Conservation (phyloP, 2,888 invertebrate genomes). For the Cheilosia scutellata region DNA sequence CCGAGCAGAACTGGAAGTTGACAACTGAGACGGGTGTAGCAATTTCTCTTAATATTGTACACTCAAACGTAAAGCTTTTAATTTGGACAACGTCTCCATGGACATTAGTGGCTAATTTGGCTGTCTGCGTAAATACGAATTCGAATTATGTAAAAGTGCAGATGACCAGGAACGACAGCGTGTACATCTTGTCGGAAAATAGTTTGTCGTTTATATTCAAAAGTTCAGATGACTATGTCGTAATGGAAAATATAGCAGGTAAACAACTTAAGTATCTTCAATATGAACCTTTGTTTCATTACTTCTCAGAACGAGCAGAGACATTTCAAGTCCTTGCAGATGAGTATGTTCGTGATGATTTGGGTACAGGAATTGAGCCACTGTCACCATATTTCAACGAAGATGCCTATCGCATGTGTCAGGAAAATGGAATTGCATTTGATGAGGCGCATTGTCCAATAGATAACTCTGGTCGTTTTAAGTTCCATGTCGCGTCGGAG, state of each 20-base stretch:
- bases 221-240: slow-evolving; percentile 89
- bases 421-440: slow-evolving; percentile 91
- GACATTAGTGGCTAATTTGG: slow-evolving; percentile 97
- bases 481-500: slow-evolving; percentile 89
- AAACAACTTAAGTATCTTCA: slow-evolving; percentile 89
- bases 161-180: slow-evolving; percentile 83
- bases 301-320: slow-evolving; percentile 84
- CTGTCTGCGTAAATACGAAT: slow-evolving; percentile 95
- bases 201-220: slow-evolving; percentile 91
- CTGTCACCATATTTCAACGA: slow-evolving; percentile 99
- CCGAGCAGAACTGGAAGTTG: slow-evolving; percentile 98
- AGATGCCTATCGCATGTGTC: slow-evolving; percentile 94
- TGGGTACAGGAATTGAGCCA: slow-evolving; percentile 97
- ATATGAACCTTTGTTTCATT: slow-evolving; percentile 92
- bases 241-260: slow-evolving; percentile 91
- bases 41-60: slow-evolving; percentile 92
- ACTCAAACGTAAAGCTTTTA: slow-evolving; percentile 56
- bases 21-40: slow-evolving; percentile 96
- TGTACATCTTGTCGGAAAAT: slow-evolving; percentile 91
- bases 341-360: slow-evolving; percentile 95
- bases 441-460: slow-evolving; percentile 95
- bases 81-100: slow-evolving; percentile 98
- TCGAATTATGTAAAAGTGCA: slow-evolving; percentile 91
- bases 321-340: slow-evolving; percentile 93
- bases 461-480: slow-evolving; percentile 94